These are phyloP conservation scores for Erpetoichthys calabaricus DNA, from an alignment of 2,797 vertebrate genomes.

Conservation along the genomic window DNA sequence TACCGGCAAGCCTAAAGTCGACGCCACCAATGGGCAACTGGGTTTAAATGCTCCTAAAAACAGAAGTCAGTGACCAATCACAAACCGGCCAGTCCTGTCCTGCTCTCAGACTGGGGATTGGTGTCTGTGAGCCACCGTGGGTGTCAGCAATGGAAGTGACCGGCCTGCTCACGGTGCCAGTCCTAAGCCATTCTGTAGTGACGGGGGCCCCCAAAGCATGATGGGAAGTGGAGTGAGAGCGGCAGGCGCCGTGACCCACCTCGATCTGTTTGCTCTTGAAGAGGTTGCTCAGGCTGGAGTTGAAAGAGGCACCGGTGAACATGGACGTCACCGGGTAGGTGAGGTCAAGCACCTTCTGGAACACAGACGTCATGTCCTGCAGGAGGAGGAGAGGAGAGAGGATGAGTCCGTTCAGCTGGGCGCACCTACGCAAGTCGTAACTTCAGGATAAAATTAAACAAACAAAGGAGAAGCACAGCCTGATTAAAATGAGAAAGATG, in stretches of 20 bases:
- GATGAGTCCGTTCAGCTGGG: slow-evolving; percentile 24
- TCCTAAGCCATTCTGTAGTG: neutral
- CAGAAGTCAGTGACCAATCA: too few relatives aligned
- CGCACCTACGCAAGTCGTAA: slow-evolving; percentile 30
- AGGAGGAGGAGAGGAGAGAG: neutral
- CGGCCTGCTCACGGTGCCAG: too few relatives aligned
- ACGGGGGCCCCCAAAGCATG: slow-evolving; percentile 3
- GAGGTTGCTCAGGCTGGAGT: slow-evolving; percentile 58
- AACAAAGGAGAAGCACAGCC: slow-evolving; percentile 15
- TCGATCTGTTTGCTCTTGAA: slow-evolving; percentile 83
- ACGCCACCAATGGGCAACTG: too few relatives aligned
- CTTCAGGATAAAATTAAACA: slow-evolving; percentile 29
- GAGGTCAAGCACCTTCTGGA: slow-evolving; percentile 73
- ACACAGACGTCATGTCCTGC: slow-evolving; percentile 73
- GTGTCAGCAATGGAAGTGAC: too few relatives aligned
- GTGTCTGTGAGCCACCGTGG: too few relatives aligned
- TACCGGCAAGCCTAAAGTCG: too few relatives aligned
- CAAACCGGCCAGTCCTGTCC: too few relatives aligned
- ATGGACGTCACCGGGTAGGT: slow-evolving; percentile 88
- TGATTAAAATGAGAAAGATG: slow-evolving; percentile 13
- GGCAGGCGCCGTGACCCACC: slow-evolving; percentile 33
- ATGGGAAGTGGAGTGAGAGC: neutral
- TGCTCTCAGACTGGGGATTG: too few relatives aligned
- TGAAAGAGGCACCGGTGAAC: slow-evolving; percentile 83
- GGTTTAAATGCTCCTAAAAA: too few relatives aligned